A percentile compares a stretch with the other conserved stretches of the same genome.
phyloP scores from a whole-genome alignment of 2,888 invertebrate species.

The Bombylius discolor region DNA sequence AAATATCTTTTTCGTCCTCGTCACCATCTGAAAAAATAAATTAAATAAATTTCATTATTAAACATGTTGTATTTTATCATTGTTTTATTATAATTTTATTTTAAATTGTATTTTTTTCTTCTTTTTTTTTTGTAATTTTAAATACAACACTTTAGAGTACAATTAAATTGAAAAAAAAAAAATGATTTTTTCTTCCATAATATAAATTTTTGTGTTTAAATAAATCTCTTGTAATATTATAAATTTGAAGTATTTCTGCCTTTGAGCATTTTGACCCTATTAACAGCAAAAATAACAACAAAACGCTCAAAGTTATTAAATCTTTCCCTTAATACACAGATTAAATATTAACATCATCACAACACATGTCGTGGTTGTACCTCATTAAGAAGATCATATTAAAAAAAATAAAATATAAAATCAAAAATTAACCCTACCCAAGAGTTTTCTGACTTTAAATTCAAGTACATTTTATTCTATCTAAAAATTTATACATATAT shows the following conservation, averaged over 20 bases:
- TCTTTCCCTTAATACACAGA: too few species aligned
- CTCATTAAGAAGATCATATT: neutral
- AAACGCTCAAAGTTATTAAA: too few species aligned
- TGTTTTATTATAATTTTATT: too few species aligned
- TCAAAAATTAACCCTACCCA: neutral
- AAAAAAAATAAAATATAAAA: neutral
- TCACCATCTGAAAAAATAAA: slow-evolving; percentile 79
- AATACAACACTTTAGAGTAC: too few species aligned
- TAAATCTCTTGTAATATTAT: too few species aligned
- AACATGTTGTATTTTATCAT: neutral
- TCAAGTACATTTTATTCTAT: too few species aligned
- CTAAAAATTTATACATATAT: too few species aligned
- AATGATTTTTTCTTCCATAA: too few species aligned
- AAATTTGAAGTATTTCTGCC: neutral
- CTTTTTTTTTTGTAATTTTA: too few species aligned
- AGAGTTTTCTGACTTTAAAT: neutral
- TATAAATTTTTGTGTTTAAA: too few species aligned
- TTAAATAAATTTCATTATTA: neutral
- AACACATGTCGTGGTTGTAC: slow-evolving; percentile 5
- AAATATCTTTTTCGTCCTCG: slow-evolving; percentile 99
- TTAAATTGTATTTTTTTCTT: too few species aligned
- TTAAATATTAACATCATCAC: neutral
- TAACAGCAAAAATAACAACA: neutral
- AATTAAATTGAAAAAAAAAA: too few species aligned
- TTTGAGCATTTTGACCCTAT: neutral